Percentiles rank a stretch among this genome's conserved stretches.
phyloP scores from a whole-genome alignment of 2,113 vertebrate species.

The Oreochromis spilurus region DNA sequence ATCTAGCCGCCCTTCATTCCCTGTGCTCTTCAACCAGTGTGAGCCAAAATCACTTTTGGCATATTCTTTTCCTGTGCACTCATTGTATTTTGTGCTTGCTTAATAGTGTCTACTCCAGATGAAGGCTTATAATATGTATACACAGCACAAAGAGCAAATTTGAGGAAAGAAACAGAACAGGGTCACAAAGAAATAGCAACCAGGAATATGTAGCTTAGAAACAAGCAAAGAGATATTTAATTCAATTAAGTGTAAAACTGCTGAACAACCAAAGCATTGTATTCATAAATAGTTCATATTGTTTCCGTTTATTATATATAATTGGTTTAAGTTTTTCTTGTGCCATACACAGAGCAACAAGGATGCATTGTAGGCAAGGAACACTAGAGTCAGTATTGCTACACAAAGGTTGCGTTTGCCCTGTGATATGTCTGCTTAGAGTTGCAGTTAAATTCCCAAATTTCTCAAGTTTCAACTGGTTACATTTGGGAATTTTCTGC shows the following conservation, averaged over 20 bases:
- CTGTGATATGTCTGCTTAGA: not conserved
- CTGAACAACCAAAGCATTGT: not conserved
- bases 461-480: not conserved
- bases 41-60: not conserved
- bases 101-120: not conserved
- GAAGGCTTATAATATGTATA: not conserved
- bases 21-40: not conserved
- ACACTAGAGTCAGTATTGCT: not conserved
- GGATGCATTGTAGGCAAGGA: not conserved
- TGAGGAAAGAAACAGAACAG: not conserved
- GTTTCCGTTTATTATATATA: not conserved
- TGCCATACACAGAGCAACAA: not conserved
- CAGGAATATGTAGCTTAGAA: not conserved
- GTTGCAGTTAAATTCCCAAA: not conserved
- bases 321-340: not conserved
- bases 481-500: not conserved
- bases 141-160: not conserved
- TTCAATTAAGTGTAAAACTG: not conserved
- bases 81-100: not conserved
- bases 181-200: not conserved
- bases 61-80: not conserved
- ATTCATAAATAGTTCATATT: not conserved
- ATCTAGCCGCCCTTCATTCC: not conserved
- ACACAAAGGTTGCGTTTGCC: not conserved
- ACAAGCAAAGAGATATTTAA: not conserved